Evolutionary conservation across 2,888 invertebrate genomes (phyloP), one percentile per base, ranked within the genome.

Genomic region (Plebejus melissa): DNA sequence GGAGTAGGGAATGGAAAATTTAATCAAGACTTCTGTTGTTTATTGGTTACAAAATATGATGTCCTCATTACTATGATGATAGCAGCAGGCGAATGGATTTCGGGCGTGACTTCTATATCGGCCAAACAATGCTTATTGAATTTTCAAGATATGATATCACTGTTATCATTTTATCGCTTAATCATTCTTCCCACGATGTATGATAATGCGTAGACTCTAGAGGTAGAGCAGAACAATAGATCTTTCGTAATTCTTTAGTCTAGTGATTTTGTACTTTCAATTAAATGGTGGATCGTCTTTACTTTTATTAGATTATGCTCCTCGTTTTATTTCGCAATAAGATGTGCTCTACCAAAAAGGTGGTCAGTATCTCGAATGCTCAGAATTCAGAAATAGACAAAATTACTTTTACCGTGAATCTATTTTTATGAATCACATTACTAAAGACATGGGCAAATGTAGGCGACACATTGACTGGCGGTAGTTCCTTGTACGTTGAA

Each of bases 91-190:
- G 46, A 50, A 46, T 36, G 46, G 65, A 54, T 54, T 50, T 69
- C 28, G 32, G 58, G 58, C 57, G 38, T 70, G 71, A 58, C 58
- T 77, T 69, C 76, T 78, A 76, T 79, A 78, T 74, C 60, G 70
- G 78, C 74, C 70, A 78, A 75, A 80, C 79, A 79, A 79, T 80
- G 76, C 74, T 76, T 77, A 78, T 77, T 79, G 77, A 78, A 77
- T 79, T 77, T 78, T 71, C 77, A 74, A 76, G 78, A 79, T 75
- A 80, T 79, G 79, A 81, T 80, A 80, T 79, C 79, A 80, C 78
- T 76, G 70, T 79, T 80, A 80, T 77, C 81, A 65, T 54, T 54
- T 77, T 78, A 79, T 81, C 78, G 46, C 58, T 5, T 22, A 65
- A 57, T 71, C 75, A 71, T 75, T 28, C 28, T 22, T 22, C 54